Base-by-base conservation (phyloP, 2,113 vertebrate species). In the Bujurquina vittata region DNA sequence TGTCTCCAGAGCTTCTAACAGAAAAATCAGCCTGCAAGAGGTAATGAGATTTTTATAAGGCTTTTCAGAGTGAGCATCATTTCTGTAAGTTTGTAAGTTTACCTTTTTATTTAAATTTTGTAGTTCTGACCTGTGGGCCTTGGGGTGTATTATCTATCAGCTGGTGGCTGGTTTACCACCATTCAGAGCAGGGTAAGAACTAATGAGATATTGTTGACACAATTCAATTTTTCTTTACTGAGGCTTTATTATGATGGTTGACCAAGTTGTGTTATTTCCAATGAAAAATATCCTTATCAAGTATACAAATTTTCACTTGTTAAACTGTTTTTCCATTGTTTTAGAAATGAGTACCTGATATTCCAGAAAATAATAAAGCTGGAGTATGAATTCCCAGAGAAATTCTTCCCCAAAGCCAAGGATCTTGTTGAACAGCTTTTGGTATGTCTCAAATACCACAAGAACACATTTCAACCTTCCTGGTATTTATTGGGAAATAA, bases 291-390 rank as follows among this genome's bases (percentile, higher is more conserved):
- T 56, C 12, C 1, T 0, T 18, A 57, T 37, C 15, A 9, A 43
- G 10, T 3, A 62, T 72, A 49, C 55, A 31, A 11, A n/a, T 77
- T 59, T 61, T 83, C n/a, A 78, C 26, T 29, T 63, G 4, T 62
- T 43, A 6, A 65, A 7, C 31, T 2, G 2, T 56, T 40, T 52
- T 72, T 56, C 7, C 37, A 83, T 85, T 43, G 86, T 87, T 91
- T 89, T 81, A 99, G 98, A 95, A 99, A 99, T 72, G 98, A 99
- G 40, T 99, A 99, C 95, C 96, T 99, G 92, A 99, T 99, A 97
- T 99, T 99, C 95, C 98, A 99, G 96, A 99, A 99, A 95, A 99
- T 99, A 95, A 99, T 99, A 96, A 99, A 99, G 83, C 94, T 99
- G 96, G 98, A 99, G 87, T 99, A 99, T 90, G 98, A 99, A 90